Base-by-base conservation (phyloP, 2,797 vertebrate species). In the Sternarchorhynchus goeldii region DNA sequence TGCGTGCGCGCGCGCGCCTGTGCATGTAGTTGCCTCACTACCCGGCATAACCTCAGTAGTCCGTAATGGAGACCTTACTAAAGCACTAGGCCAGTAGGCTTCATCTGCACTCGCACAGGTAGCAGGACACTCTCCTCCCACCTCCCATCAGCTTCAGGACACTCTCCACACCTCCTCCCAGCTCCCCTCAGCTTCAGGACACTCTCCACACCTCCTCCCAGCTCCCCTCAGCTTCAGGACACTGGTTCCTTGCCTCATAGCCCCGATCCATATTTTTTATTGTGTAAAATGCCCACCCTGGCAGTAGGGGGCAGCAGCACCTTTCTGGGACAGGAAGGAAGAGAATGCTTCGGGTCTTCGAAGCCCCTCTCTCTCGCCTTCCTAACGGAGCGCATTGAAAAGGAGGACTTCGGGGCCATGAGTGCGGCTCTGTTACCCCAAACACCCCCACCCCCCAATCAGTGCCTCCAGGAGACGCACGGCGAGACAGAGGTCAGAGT, bases 251-350 rank as follows among this genome's bases (percentile, higher is more conserved):
- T 17, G 53, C 72, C 76, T 75, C 74, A 50, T 65, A 12, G 25
- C 71, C 45, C 56, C 17, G 56, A 64, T 4, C 7, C 6, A 3
- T 17, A 17, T 72, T 62, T 55, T 63, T 78, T 77, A 76, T 63
- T 77, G 83, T 82, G 75, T 82, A 83, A 82, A 79, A 57, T 77
- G 21, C 41, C 2, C 71, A 34, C 32, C 21, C 12, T 62, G 80
- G 78, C 80, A 85, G 6, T 20, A 56, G 12, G 64, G 25, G 20
- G 53, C 39, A 66, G 36, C 32, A 68, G 70, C 76, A 60, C 3
- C 5, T 59, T 58, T 12, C 59, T 80, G 6, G 60, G 59, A 65
- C 36, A 55, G n/a, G 21, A 56, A n/a, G 39, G 18, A 25, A n/a
- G 45, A n/a, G 58, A 71, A 31, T 32, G 63, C 16, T 18, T 57